Percentiles rank a stretch among this genome's conserved stretches.
phyloP scores from a whole-genome alignment of 2,888 invertebrate species.

The Chrysolina haemoptera region DNA sequence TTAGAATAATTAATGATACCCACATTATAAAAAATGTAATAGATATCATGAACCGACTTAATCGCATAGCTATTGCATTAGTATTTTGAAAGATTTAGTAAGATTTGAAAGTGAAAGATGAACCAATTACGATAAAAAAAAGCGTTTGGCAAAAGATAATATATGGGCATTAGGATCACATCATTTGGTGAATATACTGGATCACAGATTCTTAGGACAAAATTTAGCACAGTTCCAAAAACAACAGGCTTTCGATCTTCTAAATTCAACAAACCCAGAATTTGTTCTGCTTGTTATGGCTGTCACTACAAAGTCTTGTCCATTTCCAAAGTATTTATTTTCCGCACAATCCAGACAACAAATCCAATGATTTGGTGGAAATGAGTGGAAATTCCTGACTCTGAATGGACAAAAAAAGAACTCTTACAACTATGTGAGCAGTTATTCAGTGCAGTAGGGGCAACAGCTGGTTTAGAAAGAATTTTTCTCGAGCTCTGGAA shows the following conservation, averaged over 20 bases:
- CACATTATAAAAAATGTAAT: slow-evolving; percentile 8
- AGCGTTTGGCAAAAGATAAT: slow-evolving; percentile 5
- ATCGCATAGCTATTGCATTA: too few relatives aligned
- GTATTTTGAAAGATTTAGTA: too few relatives aligned
- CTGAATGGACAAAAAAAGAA: slow-evolving; percentile 20
- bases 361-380: slow-evolving; percentile 24
- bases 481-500: slow-evolving; percentile 4
- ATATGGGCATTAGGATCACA: too few relatives aligned
- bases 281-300: slow-evolving; percentile 5
- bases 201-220: slow-evolving; percentile 16
- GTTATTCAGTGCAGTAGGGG: slow-evolving; percentile 26
- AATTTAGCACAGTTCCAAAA: not conserved
- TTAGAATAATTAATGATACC: slow-evolving; percentile 32
- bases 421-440: slow-evolving; percentile 20
- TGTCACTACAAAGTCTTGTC: slow-evolving; percentile 13
- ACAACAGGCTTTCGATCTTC: not conserved
- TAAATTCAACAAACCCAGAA: not conserved
- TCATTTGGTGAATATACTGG: not conserved
- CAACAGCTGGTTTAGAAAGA: slow-evolving; percentile 22
- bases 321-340: slow-evolving; percentile 29
- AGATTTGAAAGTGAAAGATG: slow-evolving; percentile 8
- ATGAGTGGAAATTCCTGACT: slow-evolving; percentile 15
- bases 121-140: slow-evolving; percentile 9
- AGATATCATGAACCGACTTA: too few relatives aligned
- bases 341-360: slow-evolving; percentile 12